Evolutionary conservation across 2,797 vertebrate species (phyloP).

Genomic region (Crypturellus tataupa): DNA sequence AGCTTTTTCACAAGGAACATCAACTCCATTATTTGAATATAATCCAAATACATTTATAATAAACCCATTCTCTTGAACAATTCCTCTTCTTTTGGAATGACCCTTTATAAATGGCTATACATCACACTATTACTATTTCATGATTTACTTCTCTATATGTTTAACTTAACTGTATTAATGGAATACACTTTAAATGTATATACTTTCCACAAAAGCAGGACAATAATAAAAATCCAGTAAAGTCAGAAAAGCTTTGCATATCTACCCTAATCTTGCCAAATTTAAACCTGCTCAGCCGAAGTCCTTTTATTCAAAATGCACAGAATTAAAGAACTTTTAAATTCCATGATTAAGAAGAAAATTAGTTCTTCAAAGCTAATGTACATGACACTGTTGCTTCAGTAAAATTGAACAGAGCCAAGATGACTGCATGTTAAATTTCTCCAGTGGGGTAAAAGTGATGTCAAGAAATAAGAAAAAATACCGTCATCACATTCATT

Average conservation of each 20-base stretch:
- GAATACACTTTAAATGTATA: not conserved
- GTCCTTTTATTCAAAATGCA: conserved; percentile 58
- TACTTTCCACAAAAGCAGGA: not conserved
- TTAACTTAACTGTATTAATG: not conserved
- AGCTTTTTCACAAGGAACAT: conserved; percentile 42
- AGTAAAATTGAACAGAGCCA: conserved; percentile 29
- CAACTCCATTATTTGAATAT: conserved; percentile 6
- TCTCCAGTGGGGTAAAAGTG: not conserved
- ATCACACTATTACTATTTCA: not conserved
- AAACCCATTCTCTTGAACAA: conserved; percentile 17
- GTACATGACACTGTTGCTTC: conserved; percentile 59
- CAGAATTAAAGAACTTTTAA: conserved; percentile 24
- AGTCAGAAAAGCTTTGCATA: conserved; percentile 28
- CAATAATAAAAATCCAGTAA: not conserved
- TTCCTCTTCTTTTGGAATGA: conserved; percentile 21
- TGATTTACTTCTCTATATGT: not conserved
- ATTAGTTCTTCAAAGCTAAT: conserved; percentile 74
- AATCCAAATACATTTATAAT: conserved; percentile 41
- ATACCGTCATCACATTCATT: not conserved
- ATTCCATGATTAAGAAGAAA: conserved; percentile 65
- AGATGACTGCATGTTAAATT: conserved; percentile 3
- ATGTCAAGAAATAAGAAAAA: conserved; percentile 54
- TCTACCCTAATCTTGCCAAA: conserved; percentile 49
- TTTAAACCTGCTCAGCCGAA: conserved; percentile 64
- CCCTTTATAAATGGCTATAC: not conserved